Evolutionary conservation across 2,888 invertebrate species (phyloP).

Genomic region (Mesorhabditis spiculigera): DNA sequence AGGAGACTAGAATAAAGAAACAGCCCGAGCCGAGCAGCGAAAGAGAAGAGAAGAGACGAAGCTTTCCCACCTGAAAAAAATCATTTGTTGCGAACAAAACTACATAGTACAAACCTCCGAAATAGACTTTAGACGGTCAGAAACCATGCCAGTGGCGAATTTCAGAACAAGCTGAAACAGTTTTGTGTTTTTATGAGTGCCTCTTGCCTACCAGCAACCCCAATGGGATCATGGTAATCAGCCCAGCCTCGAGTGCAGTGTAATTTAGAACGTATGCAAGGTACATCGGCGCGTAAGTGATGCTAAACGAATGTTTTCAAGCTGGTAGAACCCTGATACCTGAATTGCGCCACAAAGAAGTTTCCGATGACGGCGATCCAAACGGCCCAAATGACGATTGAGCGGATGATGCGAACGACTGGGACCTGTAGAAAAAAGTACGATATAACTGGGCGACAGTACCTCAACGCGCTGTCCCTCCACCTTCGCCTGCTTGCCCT

Average conservation of each 20-base stretch:
- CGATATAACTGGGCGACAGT: neutral
- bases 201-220: slow-evolving; percentile 19
- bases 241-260: slow-evolving; percentile 27
- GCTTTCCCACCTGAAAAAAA: slow-evolving; percentile 20
- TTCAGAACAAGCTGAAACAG: slow-evolving; percentile 31
- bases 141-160: slow-evolving; percentile 33
- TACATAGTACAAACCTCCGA: slow-evolving; percentile 17
- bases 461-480: slow-evolving; percentile 3
- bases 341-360: slow-evolving; percentile 31
- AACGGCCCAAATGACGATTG: slow-evolving; percentile 34
- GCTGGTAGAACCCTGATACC: slow-evolving; percentile 3
- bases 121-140: slow-evolving; percentile 33
- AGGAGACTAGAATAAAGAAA: slow-evolving; percentile 34
- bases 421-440: slow-evolving; percentile 24
- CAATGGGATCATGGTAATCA: slow-evolving; percentile 31
- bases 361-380: slow-evolving; percentile 42
- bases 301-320: slow-evolving; percentile 14
- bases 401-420: slow-evolving; percentile 28
- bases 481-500: slow-evolving; percentile 19
- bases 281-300: slow-evolving; percentile 33
- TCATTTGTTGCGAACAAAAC: neutral
- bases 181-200: slow-evolving; percentile 4
- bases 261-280: slow-evolving; percentile 30
- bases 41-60: slow-evolving; percentile 44
- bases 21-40: slow-evolving; percentile 44